Base-by-base conservation (phyloP, 2,888 invertebrate genomes). In the Temnothorax rugatulus region DNA sequence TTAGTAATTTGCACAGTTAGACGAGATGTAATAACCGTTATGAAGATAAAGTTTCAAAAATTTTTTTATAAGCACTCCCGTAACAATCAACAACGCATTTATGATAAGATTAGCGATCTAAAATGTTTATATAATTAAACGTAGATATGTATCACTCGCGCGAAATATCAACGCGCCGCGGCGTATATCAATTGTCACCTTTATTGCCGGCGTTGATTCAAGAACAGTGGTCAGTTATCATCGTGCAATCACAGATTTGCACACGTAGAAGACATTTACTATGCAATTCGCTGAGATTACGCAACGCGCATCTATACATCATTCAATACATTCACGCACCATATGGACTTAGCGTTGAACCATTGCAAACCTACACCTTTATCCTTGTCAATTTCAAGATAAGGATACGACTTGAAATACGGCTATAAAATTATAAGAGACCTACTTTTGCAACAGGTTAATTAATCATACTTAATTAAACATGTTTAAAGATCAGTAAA, bases 181-280 rank as follows among this genome's bases (percentile, higher is more conserved):
- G 29, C n/a, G 9, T 7, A 21, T 29, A 64, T 29, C 29, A 29
- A 29, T 2, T 69, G 18, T 5, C 25, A 66, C 29, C 8, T 59
- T 74, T 64, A 71, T 8, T 59, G 18, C 13, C 59, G 34, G 7
- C 13, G 38, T 50, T 69, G 18, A 82, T 41, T 63, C 50, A 29
- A 83, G 29, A 59, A 61, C 63, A 8, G n/a, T 57, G 44, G n/a
- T 64, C 38, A 74, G 59, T 57, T 82, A 82, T 82, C 74, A 81
- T 59, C 41, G 41, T 18, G 29, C 57, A 63, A 82, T 84, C 66
- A 47, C 44, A 47, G 68, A 66, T 66, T 57, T 29, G 47, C 50
- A 74, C 52, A 59, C 13, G 68, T 9, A 54, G 29, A 59, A 64
- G 38, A 47, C 74, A 57, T 75, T 84, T 75, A 74, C 61, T 75